These are phyloP conservation scores for Prorops nasuta DNA, from an alignment of 1,140 invertebrate genomes.

Conservation along the genomic window DNA sequence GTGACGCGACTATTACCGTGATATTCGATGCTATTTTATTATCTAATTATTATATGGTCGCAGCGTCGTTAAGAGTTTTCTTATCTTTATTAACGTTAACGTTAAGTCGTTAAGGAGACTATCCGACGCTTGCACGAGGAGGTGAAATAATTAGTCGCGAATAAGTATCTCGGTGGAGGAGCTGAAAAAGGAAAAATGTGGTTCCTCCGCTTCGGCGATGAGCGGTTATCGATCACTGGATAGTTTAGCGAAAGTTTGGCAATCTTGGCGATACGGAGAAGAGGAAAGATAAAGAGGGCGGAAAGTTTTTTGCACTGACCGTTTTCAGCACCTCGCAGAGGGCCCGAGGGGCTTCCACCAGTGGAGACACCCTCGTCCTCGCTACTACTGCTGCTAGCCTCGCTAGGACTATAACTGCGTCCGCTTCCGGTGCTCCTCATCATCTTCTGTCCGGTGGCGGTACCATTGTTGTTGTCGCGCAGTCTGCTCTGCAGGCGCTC, in stretches of 20 bases:
- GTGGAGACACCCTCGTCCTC: constrained; percentile 55
- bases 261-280: background rate
- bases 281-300: background rate
- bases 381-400: constrained; percentile 43
- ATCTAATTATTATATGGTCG: too few relatives aligned
- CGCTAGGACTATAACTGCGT: constrained; percentile 52
- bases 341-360: constrained; percentile 48
- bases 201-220: too few relatives aligned
- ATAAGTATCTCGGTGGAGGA: too few relatives aligned
- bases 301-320: constrained; percentile 33
- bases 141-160: too few relatives aligned
- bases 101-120: too few relatives aligned
- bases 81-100: too few relatives aligned
- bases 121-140: too few relatives aligned
- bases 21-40: too few relatives aligned
- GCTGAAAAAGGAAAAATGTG: too few relatives aligned
- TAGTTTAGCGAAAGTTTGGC: too few relatives aligned
- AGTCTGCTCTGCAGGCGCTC: constrained; percentile 37
- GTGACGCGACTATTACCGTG: background rate
- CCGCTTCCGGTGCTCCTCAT: constrained; percentile 30
- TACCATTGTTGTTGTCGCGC: constrained; percentile 52
- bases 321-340: constrained; percentile 44
- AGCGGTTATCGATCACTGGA: too few relatives aligned
- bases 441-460: constrained; percentile 31
- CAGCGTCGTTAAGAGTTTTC: too few relatives aligned